These are phyloP conservation scores for Drosophila lacertosa DNA, from an alignment of 1,140 invertebrate species.

Conservation along the genomic window DNA sequence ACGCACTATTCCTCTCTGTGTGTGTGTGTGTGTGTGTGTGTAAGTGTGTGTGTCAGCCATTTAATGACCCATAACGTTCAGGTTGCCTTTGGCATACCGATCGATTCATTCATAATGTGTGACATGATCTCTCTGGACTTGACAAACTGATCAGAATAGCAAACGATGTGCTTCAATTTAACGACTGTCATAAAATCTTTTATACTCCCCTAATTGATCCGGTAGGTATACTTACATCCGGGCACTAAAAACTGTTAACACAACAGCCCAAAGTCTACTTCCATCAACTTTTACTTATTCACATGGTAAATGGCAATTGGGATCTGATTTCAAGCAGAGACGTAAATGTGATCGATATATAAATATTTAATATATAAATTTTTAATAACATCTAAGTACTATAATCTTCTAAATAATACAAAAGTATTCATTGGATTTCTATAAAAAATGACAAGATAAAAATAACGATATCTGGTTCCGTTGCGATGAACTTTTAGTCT, in stretches of 20 bases:
- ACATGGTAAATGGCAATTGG: no score
- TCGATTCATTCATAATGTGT: constrained; percentile 49
- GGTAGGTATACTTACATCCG: constrained; percentile 63
- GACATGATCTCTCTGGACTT: constrained; percentile 34
- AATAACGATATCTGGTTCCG: no score
- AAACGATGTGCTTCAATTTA: constrained; percentile 54
- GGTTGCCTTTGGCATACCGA: constrained; percentile 47
- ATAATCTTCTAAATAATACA: no score
- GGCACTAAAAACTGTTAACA: constrained; percentile 55
- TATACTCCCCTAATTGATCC: constrained; percentile 65
- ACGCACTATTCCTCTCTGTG: no score
- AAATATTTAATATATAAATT: no score
- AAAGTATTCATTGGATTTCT: no score
- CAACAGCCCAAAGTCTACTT: constrained; percentile 14
- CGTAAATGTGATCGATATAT: no score
- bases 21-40: constrained; percentile 28
- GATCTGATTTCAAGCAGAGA: no score
- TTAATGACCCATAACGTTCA: constrained; percentile 70
- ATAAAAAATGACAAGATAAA: no score
- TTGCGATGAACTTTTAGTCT: no score
- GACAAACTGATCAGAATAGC: constrained; percentile 46
- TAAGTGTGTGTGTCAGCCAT: constrained; percentile 63
- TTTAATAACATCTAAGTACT: no score
- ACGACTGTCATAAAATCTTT: constrained; percentile 58
- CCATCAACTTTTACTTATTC: no score